A percentile compares a stretch with the other conserved stretches of the same genome.
These are phyloP conservation scores for Pteropus alecto DNA, from an alignment of 2,113 vertebrate species.

Conservation along the genomic window DNA sequence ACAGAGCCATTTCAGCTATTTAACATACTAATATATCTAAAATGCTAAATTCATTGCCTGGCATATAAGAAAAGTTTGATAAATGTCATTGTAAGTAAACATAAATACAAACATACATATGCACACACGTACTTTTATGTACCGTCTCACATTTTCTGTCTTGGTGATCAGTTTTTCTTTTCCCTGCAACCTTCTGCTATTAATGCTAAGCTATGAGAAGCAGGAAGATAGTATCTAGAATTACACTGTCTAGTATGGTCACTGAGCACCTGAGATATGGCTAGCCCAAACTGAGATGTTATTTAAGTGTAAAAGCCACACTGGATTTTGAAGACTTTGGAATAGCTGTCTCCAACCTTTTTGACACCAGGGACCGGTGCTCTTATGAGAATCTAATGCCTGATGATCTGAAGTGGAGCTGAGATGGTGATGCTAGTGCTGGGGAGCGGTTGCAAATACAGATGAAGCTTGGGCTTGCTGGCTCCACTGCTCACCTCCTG, in stretches of 20 bases:
- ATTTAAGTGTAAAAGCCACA: not conserved
- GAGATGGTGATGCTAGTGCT: no score
- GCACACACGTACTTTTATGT: not conserved
- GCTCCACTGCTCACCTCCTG: no score
- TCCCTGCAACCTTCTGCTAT: not conserved
- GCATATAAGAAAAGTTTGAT: not conserved
- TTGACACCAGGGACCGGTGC: no score
- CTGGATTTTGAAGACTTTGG: not conserved
- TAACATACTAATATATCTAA: not conserved
- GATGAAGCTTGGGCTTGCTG: no score
- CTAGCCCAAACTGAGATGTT: not conserved
- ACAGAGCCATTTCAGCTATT: not conserved
- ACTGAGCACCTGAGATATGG: not conserved
- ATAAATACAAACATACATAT: not conserved
- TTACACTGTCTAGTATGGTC: fast-evolving
- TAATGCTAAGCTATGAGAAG: not conserved
- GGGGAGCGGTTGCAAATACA: no score
- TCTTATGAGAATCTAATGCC: no score
- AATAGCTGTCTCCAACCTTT: no score
- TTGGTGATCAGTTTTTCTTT: not conserved
- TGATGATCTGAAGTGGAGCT: no score
- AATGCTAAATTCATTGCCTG: not conserved
- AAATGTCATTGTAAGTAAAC: not conserved
- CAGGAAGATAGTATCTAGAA: not conserved
- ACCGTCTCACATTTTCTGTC: not conserved